Base-by-base conservation (phyloP, 1,140 invertebrate species). In the Wasmannia auropunctata region DNA sequence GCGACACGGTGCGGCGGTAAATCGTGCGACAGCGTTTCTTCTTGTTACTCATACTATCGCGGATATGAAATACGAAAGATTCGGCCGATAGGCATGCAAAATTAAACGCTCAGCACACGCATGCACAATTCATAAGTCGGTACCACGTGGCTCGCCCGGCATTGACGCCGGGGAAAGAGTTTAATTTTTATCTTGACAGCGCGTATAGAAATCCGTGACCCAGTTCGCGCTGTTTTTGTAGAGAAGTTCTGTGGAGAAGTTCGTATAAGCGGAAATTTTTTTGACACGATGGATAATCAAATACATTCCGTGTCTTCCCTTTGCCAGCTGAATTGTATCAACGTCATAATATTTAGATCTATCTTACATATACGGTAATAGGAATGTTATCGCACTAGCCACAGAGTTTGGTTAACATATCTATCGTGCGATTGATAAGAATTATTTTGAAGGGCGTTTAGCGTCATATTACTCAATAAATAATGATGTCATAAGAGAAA, bases 111-210 rank as follows among this genome's bases (percentile, higher is more conserved):
- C 34, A 22, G 16, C 51, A 31, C 19, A 83, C 65, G 79, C 79
- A 72, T 83, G 51, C 37, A 83, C 49, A 58, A 81, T 81, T 81
- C 79, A 81, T 70, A 25, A 83, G 67, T 80, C 43, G 51, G 4
- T 34, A 58, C 19, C 67, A 83, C 67, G 79, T 58, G 79, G 37
- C 19, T 56, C 51, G 25, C 10, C 37, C 19, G 65, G 3, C 10
- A 22, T 37, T 34, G 11, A 28, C 40, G 19, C n/a, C 46, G 60
- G 10, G 0, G 8, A 34, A 69, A 54, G 7, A 63, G 37, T 43
- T 72, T 11, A 72, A 46, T 72, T 83, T 83, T 83, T 83, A 74
- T 83, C 67, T 83, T 25, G 51, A 43, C 67, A 70, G 4, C 8
- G n/a, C 37, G 37, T 43, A n/a, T n/a, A 40, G 67, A 7, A 67